phyloP scores from a whole-genome alignment of 2,888 invertebrate genomes.

The Mesorhabditis sp. region DNA sequence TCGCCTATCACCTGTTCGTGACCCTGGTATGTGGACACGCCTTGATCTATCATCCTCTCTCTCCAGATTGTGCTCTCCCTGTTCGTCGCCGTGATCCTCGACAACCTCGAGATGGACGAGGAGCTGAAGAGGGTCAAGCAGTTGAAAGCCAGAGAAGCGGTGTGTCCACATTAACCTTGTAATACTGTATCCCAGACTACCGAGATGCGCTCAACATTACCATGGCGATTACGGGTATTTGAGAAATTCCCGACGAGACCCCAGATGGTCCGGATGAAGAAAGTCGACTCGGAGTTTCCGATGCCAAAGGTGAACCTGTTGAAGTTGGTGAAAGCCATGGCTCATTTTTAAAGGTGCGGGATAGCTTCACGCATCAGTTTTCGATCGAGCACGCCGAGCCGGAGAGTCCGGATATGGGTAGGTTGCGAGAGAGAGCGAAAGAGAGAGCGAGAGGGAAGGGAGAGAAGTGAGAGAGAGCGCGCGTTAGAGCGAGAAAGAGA shows the following conservation, averaged over 20 bases:
- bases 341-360: constrained; percentile 67
- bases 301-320: constrained; percentile 65
- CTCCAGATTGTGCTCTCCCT: constrained; percentile 85
- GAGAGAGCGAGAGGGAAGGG: too few species aligned
- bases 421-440: too few species aligned
- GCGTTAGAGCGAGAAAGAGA: constrained; percentile 19
- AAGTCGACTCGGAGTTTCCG: constrained; percentile 69
- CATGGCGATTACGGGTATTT: constrained; percentile 88
- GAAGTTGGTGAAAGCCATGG: background rate
- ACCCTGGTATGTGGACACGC: constrained; percentile 70
- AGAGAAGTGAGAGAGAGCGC: background rate
- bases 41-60: background rate
- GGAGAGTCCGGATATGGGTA: background rate
- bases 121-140: constrained; percentile 98
- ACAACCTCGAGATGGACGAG: constrained; percentile 97
- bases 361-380: constrained; percentile 97
- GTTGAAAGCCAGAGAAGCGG: constrained; percentile 78
- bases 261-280: constrained; percentile 77
- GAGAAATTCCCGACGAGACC: constrained; percentile 93
- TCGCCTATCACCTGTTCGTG: constrained; percentile 95
- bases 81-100: constrained; percentile 98
- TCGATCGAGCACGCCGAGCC: constrained; percentile 69
- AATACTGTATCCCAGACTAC: constrained; percentile 66
- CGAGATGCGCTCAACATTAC: constrained; percentile 90
- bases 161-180: constrained; percentile 8